Evolutionary conservation across 1,140 invertebrate genomes (phyloP), one percentile per base, ranked within the genome.

Genomic region (Lasaia peninsularis): DNA sequence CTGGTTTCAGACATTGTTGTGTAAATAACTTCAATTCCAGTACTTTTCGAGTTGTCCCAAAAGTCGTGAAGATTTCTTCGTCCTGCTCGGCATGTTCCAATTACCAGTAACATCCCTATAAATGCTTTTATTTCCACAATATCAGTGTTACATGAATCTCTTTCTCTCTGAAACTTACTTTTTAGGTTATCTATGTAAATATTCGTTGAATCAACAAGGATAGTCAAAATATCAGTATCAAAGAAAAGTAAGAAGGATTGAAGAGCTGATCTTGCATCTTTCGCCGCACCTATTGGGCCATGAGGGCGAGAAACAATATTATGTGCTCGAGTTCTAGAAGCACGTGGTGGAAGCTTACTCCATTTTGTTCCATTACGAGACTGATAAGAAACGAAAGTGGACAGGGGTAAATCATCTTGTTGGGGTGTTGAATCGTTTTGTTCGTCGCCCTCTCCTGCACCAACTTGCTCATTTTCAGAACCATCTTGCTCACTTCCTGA

Each of bases 41-140:
- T 49, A 49, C 44, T 18, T 49, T 49, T 49, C 7, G 44, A 49
- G 20, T 49, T 49, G 11, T 49, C 44, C 44, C 44, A 49, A 7
- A 49, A 3, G 18, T 49, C 31, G 7, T 32, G 7, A 10, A 2
- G 31, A 32, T 32, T 32, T 32, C 31, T 32, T 32, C 31, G 2
- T 10, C 31, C 31, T 9, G 31, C 31, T 32, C 31, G 31, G 11
- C 31, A 32, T n/a, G n/a, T n/a, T n/a, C n/a, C n/a, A n/a, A n/a
- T n/a, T n/a, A n/a, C n/a, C n/a, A n/a, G n/a, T n/a, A n/a, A n/a
- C n/a, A n/a, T n/a, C n/a, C n/a, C n/a, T n/a, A n/a, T n/a, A n/a
- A n/a, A n/a, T n/a, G n/a, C n/a, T n/a, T n/a, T n/a, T n/a, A n/a
- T n/a, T n/a, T n/a, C n/a, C n/a, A n/a, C n/a, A n/a, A n/a, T n/a